Evolutionary conservation across 2,113 vertebrate genomes (phyloP), one percentile per base, ranked within the genome.

Genomic region (Corythornis madagascariensis): DNA sequence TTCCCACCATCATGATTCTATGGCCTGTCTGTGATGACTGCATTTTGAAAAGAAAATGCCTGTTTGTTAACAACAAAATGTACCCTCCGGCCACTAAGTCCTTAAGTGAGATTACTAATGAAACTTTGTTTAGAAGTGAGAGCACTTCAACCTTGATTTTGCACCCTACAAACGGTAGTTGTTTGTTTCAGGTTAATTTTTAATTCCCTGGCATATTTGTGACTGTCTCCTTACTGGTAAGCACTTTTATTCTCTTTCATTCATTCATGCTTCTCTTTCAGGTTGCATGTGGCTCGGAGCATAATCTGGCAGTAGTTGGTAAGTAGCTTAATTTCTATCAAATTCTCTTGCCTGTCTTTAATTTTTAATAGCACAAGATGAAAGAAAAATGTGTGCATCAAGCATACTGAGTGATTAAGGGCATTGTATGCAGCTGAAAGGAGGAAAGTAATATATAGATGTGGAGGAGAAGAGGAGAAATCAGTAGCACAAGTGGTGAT

Each of bases 281-380:
- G 99, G 96, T 99, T 2, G 96, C 98, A 4, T 99, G 99, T 97
- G 99, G 99, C 94, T 99, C 99, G n/a, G 98, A 99, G 95, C 99
- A 99, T 95, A 99, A 98, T 97, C 98, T 99, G 84, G 99, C 99
- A 72, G 91, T 99, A 96, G 97, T 99, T 89, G 98, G 99, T 99
- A 94, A 98, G 99, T 98, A 79, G 66, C 72, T 95, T 95, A 57
- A 88, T 92, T 94, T 93, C 48, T 96, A 83, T 85, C 38, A 72
- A 92, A 72, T 83, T 40, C 28, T 65, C 52, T 89, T 43, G 82
- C 63, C 52, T 28, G 80, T 91, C 91, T 86, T 76, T 95, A 47
- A 25, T 28, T 73, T 88, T 71, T 56, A 75, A 92, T 65, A 72
- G 79, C n/a, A 48, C 33, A 71, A 89, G 89, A 83, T 92, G 73